Evolutionary conservation across 2,888 invertebrate genomes (phyloP).

Genomic region (Nomada lathburiana): DNA sequence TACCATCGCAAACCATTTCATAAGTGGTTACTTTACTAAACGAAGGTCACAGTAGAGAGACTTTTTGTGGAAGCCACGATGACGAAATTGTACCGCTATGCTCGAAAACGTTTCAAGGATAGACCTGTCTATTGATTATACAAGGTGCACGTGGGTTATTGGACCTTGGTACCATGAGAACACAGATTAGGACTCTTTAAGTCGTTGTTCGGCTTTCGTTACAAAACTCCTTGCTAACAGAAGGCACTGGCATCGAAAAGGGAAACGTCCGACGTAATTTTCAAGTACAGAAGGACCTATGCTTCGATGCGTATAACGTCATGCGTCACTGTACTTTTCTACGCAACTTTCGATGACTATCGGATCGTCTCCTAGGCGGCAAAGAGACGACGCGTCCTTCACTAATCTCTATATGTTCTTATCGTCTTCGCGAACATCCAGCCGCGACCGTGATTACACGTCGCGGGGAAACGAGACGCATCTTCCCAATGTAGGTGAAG

Average conservation of each 20-base stretch:
- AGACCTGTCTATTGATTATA: slow-evolving; percentile 4
- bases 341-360: background rate
- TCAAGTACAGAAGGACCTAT: background rate
- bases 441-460: slow-evolving; percentile 46
- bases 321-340: background rate
- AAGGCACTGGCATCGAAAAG: background rate
- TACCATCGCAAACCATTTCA: background rate
- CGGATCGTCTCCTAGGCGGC: background rate
- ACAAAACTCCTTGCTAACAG: background rate
- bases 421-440: slow-evolving; percentile 24
- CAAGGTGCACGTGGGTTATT: slow-evolving; percentile 33
- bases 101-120: slow-evolving; percentile 35
- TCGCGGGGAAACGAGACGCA: slow-evolving; percentile 45
- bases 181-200: slow-evolving; percentile 23
- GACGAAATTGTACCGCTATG: slow-evolving; percentile 23
- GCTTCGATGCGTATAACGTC: no score
- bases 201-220: background rate
- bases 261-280: background rate
- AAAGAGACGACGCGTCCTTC: slow-evolving; percentile 3
- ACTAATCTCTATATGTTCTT: slow-evolving; percentile 24
- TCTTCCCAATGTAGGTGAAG: slow-evolving; percentile 73
- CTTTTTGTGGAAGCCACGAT: slow-evolving; percentile 3
- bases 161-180: slow-evolving; percentile 18
- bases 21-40: background rate
- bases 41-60: slow-evolving; percentile 21